A percentile compares a stretch with the other conserved stretches of the same genome.
Conservation (phyloP, 2,113 vertebrate genomes). For the Sorex araneus region DNA sequence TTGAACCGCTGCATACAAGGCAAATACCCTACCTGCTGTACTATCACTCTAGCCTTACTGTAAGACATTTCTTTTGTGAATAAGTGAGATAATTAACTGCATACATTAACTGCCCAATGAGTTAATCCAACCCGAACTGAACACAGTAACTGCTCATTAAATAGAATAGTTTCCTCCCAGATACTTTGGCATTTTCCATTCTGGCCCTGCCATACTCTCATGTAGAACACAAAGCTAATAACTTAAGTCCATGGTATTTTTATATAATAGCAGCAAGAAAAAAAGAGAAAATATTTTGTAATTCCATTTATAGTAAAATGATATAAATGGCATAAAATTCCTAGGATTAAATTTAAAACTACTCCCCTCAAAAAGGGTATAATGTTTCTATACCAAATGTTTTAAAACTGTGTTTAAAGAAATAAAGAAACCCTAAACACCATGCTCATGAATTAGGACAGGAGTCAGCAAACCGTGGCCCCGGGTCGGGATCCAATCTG, state of each 20-base stretch:
- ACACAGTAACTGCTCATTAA: not conserved
- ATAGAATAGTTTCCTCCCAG: not conserved
- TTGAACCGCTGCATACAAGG: too few relatives aligned
- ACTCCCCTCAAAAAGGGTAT: not conserved
- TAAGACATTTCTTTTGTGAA: too few relatives aligned
- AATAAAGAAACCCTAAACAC: conserved; percentile 40
- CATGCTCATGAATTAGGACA: not conserved
- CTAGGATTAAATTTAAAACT: not conserved
- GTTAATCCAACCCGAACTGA: not conserved
- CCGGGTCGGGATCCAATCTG: not conserved
- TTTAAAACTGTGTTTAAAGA: conserved; percentile 5
- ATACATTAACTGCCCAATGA: not conserved
- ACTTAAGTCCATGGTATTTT: not conserved
- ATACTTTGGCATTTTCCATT: not conserved
- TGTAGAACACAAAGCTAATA: not conserved
- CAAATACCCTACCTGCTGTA: too few relatives aligned
- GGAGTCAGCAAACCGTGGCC: not conserved
- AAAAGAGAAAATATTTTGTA: not conserved
- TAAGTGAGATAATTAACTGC: not conserved
- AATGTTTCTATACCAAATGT: not conserved
- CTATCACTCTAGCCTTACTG: too few relatives aligned
- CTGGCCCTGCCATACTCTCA: not conserved
- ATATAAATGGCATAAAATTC: conserved; percentile 2
- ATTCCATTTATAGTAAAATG: conserved; percentile 42
- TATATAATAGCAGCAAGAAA: conserved; percentile 16